Percentiles rank a stretch among this genome's conserved stretches.
Evolutionary conservation across 2,888 invertebrate genomes (phyloP).

Genomic region (Rhagonycha lutea): DNA sequence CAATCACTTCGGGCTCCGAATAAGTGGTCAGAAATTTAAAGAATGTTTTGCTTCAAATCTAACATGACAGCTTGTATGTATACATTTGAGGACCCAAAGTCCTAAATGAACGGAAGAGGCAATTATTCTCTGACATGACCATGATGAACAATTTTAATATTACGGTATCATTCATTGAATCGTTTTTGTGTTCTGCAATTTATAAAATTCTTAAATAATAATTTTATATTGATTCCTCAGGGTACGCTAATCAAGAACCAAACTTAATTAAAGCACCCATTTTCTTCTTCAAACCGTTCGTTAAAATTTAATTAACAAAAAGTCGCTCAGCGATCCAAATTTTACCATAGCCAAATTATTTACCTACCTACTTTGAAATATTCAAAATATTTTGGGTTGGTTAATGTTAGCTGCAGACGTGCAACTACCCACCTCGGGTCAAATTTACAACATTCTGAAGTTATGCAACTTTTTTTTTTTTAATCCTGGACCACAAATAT

Average conservation of each 20-base stretch:
- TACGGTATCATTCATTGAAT: slow-evolving; percentile 4
- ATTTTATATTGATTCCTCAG: not conserved
- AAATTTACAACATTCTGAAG: not conserved
- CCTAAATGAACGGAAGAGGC: not conserved
- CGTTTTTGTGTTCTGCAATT: not conserved
- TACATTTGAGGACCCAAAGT: not conserved
- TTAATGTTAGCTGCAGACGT: not conserved
- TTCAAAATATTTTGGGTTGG: not conserved
- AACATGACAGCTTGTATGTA: slow-evolving; percentile 1
- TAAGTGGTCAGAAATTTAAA: slow-evolving; percentile 7
- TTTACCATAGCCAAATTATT: not conserved
- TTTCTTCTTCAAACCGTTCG: not conserved
- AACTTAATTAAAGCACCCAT: not conserved
- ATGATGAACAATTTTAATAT: slow-evolving; percentile 3
- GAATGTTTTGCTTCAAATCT: slow-evolving; percentile 15
- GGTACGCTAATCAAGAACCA: not conserved
- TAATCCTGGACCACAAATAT: not conserved
- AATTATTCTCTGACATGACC: slow-evolving; percentile 1
- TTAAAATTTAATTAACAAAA: not conserved
- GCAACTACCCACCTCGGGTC: not conserved
- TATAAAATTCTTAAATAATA: not conserved
- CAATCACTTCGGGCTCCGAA: not conserved
- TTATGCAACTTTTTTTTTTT: not conserved
- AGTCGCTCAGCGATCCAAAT: not conserved
- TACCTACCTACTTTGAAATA: not conserved